These are phyloP conservation scores for Trichosurus vulpecula DNA, from an alignment of 2,797 vertebrate genomes.

Conservation along the genomic window DNA sequence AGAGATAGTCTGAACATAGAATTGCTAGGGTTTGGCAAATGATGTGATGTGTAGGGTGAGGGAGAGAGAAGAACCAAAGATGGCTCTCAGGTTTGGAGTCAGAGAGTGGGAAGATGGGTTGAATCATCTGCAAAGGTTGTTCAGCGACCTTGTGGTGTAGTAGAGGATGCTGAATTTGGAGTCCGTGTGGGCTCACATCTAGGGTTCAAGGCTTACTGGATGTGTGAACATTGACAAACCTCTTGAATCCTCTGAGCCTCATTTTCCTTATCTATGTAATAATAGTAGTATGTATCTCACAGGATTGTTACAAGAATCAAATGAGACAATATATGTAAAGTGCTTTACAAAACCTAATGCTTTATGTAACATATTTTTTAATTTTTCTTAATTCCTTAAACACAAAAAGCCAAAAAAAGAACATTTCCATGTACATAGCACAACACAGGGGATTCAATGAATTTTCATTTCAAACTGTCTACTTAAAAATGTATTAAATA, in stretches of 20 bases:
- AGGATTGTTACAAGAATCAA: background rate
- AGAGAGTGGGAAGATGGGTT: background rate
- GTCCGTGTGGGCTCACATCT: background rate
- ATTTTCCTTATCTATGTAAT: background rate
- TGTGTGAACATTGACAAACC: background rate
- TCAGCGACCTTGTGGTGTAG: background rate
- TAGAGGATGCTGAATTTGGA: background rate
- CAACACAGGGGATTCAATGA: background rate
- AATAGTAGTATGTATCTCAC: background rate
- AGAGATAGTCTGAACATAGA: background rate
- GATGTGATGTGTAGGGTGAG: background rate
- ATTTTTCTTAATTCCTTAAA: background rate
- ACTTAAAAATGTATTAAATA: background rate
- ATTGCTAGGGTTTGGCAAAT: background rate
- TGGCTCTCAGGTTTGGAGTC: background rate
- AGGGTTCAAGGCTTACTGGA: background rate
- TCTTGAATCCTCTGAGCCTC: background rate
- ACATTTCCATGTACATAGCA: background rate
- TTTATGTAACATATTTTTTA: background rate
- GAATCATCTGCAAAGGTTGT: background rate
- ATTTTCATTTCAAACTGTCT: background rate
- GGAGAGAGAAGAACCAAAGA: background rate
- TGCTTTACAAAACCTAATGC: background rate
- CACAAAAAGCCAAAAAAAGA: background rate
- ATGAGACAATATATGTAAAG: background rate